Base-by-base conservation (phyloP, 30 jellyfish, hydroid and myxozoan genomes). In the Sanderia malayensis region DNA sequence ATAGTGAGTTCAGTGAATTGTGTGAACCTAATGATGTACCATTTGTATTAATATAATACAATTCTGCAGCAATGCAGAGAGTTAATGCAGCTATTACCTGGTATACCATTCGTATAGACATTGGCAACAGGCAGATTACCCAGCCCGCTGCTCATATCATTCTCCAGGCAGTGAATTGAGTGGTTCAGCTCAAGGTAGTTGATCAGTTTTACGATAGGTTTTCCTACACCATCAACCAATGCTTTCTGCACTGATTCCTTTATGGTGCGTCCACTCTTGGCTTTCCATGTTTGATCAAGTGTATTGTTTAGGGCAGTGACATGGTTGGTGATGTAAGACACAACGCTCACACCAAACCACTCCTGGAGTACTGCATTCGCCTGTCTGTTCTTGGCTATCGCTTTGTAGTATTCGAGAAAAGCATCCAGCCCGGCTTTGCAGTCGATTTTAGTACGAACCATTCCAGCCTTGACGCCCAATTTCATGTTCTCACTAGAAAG, bases 401-500 rank as follows among this genome's bases (percentile, higher is more conserved):
- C 47, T 71, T 68, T 70, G 67, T 75, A 49, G 8, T 46, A 15
- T 41, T 84, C 88, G 44, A 65, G 70, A 47, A 89, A 82, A 10
- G 97, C 97, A 64, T 89, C 84, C 18, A 71, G 58, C 20, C 97
- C 97, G 4, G 97, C 80, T 28, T 65, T 53, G 91, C 97, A 89
- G 71, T 94, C 94, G 29, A 77, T 85, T 30, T 77, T 77, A 0
- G 95, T 73, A 3, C 88, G 94, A 1, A 89, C 94, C 90, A 75
- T 73, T 1, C 97, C 97, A 61, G 90, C 81, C 34, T 89, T 61
- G 15, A 89, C 89, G 1, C 97, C 97, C 82, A 68, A 17, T 52
- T 70, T 70, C 78, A 89, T 29, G 68, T 89, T 89, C 27, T 77
- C 86, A 46, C 97, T 89, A 37, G 7, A 76, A 62, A 46, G 34